Evolutionary conservation across 92 coral and sea anemone genomes (phyloP), one percentile per base, ranked within the genome.

Genomic region (Muricea muricata): DNA sequence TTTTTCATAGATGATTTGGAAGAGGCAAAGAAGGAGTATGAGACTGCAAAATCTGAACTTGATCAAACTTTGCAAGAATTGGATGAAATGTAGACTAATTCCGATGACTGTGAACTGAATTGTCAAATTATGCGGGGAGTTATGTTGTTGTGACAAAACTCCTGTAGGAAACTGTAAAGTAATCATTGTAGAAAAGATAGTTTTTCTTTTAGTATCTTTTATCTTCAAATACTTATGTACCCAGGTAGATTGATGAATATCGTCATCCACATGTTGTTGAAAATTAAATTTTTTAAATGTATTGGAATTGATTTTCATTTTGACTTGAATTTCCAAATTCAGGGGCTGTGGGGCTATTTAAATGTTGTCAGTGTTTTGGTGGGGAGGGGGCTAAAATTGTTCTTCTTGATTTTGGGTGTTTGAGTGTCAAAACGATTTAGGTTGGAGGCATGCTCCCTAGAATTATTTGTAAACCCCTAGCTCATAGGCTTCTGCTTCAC

Each of bases 1-100:
- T 21, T 35, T 37, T 18, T 70, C 8, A 18, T 37, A 70, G 48
- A 31, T 0, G 7, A 2, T 21, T 25, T 93, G 12, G 99, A 97
- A 35, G 87, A 85, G 24, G 90, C 93, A 54, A 97, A 97, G 91
- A 65, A 57, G 3, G 94, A 93, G n/a, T 97, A 94, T 65, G 84
- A 75, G 15, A 85, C 90, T 60, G 98, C 93, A 7, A 93, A 97
- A 63, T 87, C 84, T 2, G 99, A 97, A 73, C 94, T 97, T 7
- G 99, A 97, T 17, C 11, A 71, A 18, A 97, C 99, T 45, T 90
- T 97, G 86, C 88, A 88, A 39, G 99, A 97, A 80, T 85, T 97
- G 72, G 91, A 74, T 34, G 99, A 97, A 83, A 87, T 97, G 98
- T 97, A 91, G 90, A 45, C 52, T 34, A 2, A 30, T 47, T 28